A percentile compares a stretch with the other conserved stretches of the same genome.
Conservation (phyloP, 2,113 vertebrate species). For the Alligator sinensis region DNA sequence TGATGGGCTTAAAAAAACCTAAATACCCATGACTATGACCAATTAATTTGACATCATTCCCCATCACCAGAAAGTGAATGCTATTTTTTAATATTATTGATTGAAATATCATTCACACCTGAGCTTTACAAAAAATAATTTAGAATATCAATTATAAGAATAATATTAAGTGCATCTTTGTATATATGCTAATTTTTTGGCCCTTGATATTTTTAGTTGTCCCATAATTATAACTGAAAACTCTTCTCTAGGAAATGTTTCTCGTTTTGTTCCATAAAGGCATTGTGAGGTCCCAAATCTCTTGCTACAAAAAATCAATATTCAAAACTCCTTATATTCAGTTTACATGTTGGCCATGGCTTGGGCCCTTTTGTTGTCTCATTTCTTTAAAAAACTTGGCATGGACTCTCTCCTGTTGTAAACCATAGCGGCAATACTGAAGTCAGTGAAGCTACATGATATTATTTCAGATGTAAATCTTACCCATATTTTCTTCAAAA, state of each 20-base stretch:
- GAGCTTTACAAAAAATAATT: neutral
- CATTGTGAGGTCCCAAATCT: neutral
- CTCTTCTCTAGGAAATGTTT: neutral
- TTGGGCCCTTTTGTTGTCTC: neutral
- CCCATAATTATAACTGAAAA: neutral
- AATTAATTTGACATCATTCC: no score
- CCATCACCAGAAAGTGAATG: neutral
- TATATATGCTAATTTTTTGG: neutral
- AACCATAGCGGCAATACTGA: neutral
- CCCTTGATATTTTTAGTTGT: neutral
- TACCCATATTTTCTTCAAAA: neutral
- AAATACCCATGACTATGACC: neutral
- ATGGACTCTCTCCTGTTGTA: neutral
- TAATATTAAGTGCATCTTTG: neutral
- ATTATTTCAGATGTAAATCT: neutral
- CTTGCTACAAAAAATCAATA: neutral
- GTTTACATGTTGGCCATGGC: neutral
- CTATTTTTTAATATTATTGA: neutral
- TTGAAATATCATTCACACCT: neutral
- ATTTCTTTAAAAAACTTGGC: neutral
- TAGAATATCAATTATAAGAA: neutral
- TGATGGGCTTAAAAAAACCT: conserved; percentile 46
- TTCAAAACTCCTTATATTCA: neutral
- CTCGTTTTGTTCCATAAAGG: neutral
- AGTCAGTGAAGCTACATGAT: neutral